A percentile compares a stretch with the other conserved stretches of the same genome.
These are phyloP conservation scores for Sander vitreus DNA, from an alignment of 2,113 vertebrate species.

Conservation along the genomic window DNA sequence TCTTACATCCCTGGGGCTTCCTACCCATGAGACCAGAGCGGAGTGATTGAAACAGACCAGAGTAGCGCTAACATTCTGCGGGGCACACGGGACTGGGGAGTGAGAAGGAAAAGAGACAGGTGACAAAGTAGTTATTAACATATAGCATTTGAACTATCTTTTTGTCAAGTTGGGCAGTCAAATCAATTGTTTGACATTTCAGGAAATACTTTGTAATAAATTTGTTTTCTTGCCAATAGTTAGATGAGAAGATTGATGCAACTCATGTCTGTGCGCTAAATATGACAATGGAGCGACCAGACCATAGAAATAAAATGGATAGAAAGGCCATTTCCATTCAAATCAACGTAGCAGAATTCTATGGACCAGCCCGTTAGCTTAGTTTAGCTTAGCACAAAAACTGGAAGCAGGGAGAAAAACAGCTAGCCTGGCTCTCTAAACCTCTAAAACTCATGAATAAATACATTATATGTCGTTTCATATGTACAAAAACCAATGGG, in stretches of 20 bases:
- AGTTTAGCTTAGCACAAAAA: too few species aligned
- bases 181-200: not conserved
- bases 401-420: too few species aligned
- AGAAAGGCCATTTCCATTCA: too few species aligned
- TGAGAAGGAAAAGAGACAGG: not conserved
- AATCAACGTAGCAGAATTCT: too few species aligned
- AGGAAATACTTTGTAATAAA: not conserved
- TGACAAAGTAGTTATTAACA: not conserved
- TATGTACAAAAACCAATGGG: too few species aligned
- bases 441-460: too few species aligned
- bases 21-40: constrained; percentile 71
- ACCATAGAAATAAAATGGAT: too few species aligned
- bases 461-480: too few species aligned
- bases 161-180: not conserved
- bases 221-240: not conserved
- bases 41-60: constrained; percentile 66
- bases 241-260: not conserved
- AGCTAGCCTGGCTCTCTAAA: too few species aligned
- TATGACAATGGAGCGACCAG: not conserved
- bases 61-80: constrained; percentile 66
- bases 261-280: not conserved
- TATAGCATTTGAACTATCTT: not conserved
- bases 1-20: constrained; percentile 39
- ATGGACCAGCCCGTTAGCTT: too few species aligned
- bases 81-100: constrained; percentile 75